A percentile compares a stretch with the other conserved stretches of the same genome.
Conservation (phyloP, 2,888 invertebrate genomes). For the Brachyptera putata region DNA sequence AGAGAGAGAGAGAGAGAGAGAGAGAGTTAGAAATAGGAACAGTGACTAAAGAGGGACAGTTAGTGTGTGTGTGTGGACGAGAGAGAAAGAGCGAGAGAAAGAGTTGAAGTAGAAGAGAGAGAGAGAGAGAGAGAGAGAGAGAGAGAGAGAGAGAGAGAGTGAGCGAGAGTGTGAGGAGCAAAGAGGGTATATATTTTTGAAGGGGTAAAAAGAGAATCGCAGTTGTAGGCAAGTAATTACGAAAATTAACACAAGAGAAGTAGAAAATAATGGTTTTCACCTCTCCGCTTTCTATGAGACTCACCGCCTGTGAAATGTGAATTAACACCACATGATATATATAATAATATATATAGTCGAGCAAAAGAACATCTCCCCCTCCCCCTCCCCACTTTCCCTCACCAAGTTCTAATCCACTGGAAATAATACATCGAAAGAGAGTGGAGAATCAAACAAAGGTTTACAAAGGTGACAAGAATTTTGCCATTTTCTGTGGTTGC, state of each 20-base stretch:
- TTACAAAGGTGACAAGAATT: slow-evolving; percentile 8
- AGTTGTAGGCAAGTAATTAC: slow-evolving; percentile 12
- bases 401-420: neutral
- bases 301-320: no score
- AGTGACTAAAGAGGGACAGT: slow-evolving; percentile 9
- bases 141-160: neutral
- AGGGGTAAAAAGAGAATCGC: neutral
- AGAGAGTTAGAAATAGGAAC: no score
- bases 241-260: slow-evolving; percentile 12
- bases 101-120: neutral
- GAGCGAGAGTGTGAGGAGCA: neutral
- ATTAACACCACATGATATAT: slow-evolving; percentile 23
- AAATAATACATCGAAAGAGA: neutral
- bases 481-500: neutral
- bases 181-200: neutral
- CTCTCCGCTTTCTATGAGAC: no score
- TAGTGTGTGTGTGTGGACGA: neutral
- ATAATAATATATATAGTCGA: no score
- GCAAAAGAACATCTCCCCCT: neutral
- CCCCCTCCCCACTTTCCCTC: neutral
- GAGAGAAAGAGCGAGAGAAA: neutral
- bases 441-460: neutral
- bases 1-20: slow-evolving; percentile 8
- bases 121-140: neutral
- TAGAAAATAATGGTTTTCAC: slow-evolving; percentile 20